Conservation (phyloP, 1,140 invertebrate genomes). For the Papilio helenus region DNA sequence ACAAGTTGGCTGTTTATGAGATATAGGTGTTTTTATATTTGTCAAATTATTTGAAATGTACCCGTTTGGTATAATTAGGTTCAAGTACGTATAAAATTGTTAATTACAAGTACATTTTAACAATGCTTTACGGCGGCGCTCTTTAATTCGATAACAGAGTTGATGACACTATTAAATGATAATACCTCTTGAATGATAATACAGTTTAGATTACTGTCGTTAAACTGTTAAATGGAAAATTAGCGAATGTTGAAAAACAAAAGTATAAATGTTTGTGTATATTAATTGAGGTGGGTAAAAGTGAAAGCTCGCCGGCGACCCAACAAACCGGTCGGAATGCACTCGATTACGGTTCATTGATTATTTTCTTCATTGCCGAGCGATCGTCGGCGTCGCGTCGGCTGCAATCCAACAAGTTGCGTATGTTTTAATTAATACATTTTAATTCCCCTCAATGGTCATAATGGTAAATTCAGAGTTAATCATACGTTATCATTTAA, state of each 20-base stretch:
- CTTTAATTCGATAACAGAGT: background rate
- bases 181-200: background rate
- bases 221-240: background rate
- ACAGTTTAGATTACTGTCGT: background rate
- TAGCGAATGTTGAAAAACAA: slow-evolving; percentile 4
- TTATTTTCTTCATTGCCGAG: slow-evolving; percentile 55
- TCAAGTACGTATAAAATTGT: background rate
- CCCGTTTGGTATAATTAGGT: no score
- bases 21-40: no score
- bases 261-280: slow-evolving; percentile 34
- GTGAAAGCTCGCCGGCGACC: slow-evolving; percentile 56
- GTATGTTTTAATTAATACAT: slow-evolving; percentile 30
- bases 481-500: slow-evolving; percentile 6
- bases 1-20: no score
- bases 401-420: slow-evolving; percentile 32
- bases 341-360: slow-evolving; percentile 59
- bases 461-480: background rate
- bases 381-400: background rate
- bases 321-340: slow-evolving; percentile 54
- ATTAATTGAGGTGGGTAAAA: slow-evolving; percentile 54
- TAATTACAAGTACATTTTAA: background rate
- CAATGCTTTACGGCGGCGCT: background rate
- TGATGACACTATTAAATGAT: background rate
- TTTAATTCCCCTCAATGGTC: slow-evolving; percentile 24
- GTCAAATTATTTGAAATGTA: background rate